phyloP scores from a whole-genome alignment of 2,888 invertebrate genomes.

The Pimpla rufipes region DNA sequence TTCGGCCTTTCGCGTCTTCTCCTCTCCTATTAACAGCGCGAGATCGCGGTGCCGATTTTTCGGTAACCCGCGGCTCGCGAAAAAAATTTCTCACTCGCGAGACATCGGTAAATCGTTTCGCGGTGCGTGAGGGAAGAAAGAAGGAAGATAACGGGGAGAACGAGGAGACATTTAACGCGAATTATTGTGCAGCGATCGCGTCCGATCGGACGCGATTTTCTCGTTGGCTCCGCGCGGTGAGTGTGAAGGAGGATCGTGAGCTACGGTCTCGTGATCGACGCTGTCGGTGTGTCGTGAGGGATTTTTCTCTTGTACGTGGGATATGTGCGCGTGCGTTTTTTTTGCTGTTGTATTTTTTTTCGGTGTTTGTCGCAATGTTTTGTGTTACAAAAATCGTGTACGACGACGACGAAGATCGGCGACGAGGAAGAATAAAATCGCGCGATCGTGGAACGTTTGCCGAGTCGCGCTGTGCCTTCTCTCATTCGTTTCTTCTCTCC shows the following conservation, averaged over 20 bases:
- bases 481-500: constrained; percentile 57
- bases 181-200: constrained; percentile 3
- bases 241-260: not conserved
- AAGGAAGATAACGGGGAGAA: constrained; percentile 52
- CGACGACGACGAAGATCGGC: constrained; percentile 57
- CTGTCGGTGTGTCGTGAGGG: not conserved
- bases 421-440: constrained; percentile 86
- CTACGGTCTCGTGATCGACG: not conserved
- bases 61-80: not conserved
- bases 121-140: constrained; percentile 48
- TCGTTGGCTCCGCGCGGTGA: not conserved
- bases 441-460: constrained; percentile 66
- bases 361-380: constrained; percentile 32
- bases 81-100: not conserved
- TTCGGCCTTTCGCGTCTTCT: constrained; percentile 13
- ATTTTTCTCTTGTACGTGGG: constrained; percentile 48
- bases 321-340: constrained; percentile 42
- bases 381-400: constrained; percentile 43
- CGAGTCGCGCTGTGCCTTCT: constrained; percentile 65
- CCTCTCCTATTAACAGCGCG: constrained; percentile 18
- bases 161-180: constrained; percentile 37
- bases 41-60: constrained; percentile 7
- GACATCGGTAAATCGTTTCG: constrained; percentile 31
- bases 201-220: constrained; percentile 27
- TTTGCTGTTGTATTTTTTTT: constrained; percentile 5